Conservation (phyloP, 2,888 invertebrate genomes). For the Epicampocera succincta region DNA sequence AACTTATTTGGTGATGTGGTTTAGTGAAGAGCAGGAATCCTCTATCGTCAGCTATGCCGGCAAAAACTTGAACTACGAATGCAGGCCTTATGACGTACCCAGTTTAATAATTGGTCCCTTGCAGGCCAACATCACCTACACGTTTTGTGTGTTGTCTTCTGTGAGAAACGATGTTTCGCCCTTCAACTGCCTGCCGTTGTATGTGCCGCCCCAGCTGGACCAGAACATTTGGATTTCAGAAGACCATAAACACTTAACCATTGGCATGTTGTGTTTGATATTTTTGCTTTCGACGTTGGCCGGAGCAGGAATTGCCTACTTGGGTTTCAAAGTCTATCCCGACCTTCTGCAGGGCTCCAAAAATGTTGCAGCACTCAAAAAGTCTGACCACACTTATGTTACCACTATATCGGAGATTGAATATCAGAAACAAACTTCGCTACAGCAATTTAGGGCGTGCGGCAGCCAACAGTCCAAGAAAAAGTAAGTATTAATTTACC, state of each 20-base stretch:
- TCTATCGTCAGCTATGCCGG: slow-evolving; percentile 50
- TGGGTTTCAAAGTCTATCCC: slow-evolving; percentile 76
- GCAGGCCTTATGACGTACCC: slow-evolving; percentile 73
- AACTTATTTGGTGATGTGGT: slow-evolving; percentile 75
- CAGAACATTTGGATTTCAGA: slow-evolving; percentile 72
- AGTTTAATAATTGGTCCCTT: slow-evolving; percentile 73
- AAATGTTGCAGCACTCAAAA: slow-evolving; percentile 76
- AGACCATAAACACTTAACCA: slow-evolving; percentile 75
- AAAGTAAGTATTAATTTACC: slow-evolving; percentile 70
- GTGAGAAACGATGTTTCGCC: slow-evolving; percentile 74
- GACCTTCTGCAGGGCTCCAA: slow-evolving; percentile 77
- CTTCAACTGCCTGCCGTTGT: slow-evolving; percentile 76
- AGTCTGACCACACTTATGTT: slow-evolving; percentile 73
- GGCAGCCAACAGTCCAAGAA: slow-evolving; percentile 42
- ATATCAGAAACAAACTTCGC: slow-evolving; percentile 60
- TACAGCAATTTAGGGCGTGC: slow-evolving; percentile 43
- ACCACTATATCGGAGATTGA: slow-evolving; percentile 75
- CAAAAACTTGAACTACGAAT: slow-evolving; percentile 73
- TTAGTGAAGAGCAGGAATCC: slow-evolving; percentile 71
- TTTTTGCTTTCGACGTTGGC: slow-evolving; percentile 73
- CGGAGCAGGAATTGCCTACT: slow-evolving; percentile 76
- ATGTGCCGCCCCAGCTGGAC: slow-evolving; percentile 71
- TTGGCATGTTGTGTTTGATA: slow-evolving; percentile 76
- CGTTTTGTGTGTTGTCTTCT: slow-evolving; percentile 76
- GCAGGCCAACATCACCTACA: slow-evolving; percentile 75